Percentiles rank a stretch among this genome's conserved stretches.
These are phyloP conservation scores for Cacoxenus indagator DNA, from an alignment of 2,888 invertebrate genomes.

Conservation along the genomic window DNA sequence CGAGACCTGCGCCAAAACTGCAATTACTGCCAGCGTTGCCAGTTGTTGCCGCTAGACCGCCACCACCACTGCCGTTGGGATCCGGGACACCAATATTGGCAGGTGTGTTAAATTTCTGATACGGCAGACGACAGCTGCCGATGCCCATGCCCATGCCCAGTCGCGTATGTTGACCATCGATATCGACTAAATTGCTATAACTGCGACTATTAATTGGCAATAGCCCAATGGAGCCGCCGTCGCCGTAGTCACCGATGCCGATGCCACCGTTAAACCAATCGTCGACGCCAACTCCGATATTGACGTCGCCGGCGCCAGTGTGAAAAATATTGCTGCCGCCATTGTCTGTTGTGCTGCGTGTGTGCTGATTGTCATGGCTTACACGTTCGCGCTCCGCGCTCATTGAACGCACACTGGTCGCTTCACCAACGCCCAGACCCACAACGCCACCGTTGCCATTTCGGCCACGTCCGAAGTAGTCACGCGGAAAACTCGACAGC, in stretches of 20 bases:
- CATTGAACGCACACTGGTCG: not conserved
- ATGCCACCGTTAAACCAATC: conserved; percentile 23
- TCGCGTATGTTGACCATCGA: conserved; percentile 48
- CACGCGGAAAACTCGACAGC: conserved; percentile 68
- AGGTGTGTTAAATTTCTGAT: conserved; percentile 62
- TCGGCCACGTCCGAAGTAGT: conserved; percentile 46
- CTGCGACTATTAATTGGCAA: conserved; percentile 60
- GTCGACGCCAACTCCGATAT: conserved; percentile 15
- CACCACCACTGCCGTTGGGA: conserved; percentile 45
- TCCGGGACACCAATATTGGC: conserved; percentile 34
- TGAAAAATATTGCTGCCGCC: conserved; percentile 35
- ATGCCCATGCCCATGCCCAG: conserved; percentile 21
- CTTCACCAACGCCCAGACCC: conserved; percentile 15
- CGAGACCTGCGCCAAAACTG: conserved; percentile 48
- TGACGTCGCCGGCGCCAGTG: conserved; percentile 29
- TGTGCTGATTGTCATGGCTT: conserved; percentile 18
- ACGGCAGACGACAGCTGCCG: conserved; percentile 54
- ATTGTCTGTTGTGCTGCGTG: conserved; percentile 28
- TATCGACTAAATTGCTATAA: conserved; percentile 63
- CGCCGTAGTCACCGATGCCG: conserved; percentile 36
- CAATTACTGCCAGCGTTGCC: conserved; percentile 30
- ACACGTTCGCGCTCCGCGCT: not conserved
- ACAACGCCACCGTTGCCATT: conserved; percentile 37
- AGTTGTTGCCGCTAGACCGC: conserved; percentile 41
- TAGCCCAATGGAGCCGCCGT: conserved; percentile 34